Percentiles rank a stretch among this genome's conserved stretches.
phyloP scores from a whole-genome alignment of 2,113 vertebrate species.

The Grammomys surdaster region DNA sequence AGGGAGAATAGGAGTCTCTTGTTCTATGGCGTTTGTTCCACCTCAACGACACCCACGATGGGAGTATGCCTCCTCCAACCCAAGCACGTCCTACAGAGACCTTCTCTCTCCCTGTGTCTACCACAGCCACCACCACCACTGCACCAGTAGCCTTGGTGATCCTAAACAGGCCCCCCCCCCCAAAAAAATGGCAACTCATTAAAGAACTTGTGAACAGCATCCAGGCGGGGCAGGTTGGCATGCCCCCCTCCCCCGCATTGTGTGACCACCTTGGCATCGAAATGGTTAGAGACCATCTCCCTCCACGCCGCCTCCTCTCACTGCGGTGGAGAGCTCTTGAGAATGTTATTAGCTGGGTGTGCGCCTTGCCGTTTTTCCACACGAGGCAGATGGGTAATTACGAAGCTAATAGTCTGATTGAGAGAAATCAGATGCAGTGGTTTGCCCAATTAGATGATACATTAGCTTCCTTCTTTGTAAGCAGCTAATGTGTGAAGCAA shows the following conservation, averaged over 20 bases:
- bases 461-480: slow-evolving; percentile 99
- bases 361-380: slow-evolving; percentile 96
- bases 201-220: slow-evolving; percentile 89
- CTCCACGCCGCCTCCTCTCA: slow-evolving; percentile 97
- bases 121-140: accelerated
- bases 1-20: neutral
- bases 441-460: slow-evolving; percentile 99
- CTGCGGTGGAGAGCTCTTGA: slow-evolving; percentile 99
- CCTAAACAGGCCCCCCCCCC: slow-evolving; percentile 83
- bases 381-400: slow-evolving; percentile 99
- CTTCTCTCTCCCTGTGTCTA: neutral
- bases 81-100: neutral
- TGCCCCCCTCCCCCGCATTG: slow-evolving; percentile 83
- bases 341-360: slow-evolving; percentile 99
- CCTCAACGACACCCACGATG: neutral
- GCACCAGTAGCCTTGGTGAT: slow-evolving; percentile 50
- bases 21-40: neutral
- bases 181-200: slow-evolving; percentile 84
- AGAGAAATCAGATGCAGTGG: slow-evolving; percentile 99
- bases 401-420: slow-evolving; percentile 99
- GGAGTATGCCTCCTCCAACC: neutral
- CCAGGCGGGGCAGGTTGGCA: slow-evolving; percentile 86
- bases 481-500: slow-evolving; percentile 99
- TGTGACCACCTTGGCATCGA: slow-evolving; percentile 91
- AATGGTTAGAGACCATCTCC: slow-evolving; percentile 94